Conservation (phyloP, 2,797 vertebrate species). For the Thunnus albacares region DNA sequence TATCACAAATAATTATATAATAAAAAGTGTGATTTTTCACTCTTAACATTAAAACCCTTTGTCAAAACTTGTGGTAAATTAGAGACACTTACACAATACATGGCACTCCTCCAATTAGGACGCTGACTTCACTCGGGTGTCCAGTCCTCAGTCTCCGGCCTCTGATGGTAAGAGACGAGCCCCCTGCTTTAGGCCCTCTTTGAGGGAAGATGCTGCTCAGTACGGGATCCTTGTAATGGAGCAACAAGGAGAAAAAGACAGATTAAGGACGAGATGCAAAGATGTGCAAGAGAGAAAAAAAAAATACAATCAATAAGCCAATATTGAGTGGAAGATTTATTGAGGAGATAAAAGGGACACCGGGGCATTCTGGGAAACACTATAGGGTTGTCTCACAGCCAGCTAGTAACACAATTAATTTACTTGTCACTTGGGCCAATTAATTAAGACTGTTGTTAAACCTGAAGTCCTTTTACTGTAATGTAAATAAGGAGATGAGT, state of each 20-base stretch:
- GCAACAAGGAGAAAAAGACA: neutral
- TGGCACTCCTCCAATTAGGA: constrained; percentile 91
- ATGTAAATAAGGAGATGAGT: constrained; percentile 38
- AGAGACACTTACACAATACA: constrained; percentile 90
- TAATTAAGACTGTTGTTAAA: constrained; percentile 52
- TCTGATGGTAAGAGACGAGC: constrained; percentile 90
- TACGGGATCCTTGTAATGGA: constrained; percentile 87
- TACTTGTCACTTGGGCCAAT: constrained; percentile 52
- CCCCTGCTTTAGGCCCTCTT: constrained; percentile 93
- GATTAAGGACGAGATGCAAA: constrained; percentile 6
- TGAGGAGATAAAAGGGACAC: constrained; percentile 57
- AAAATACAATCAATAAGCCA: constrained; percentile 53
- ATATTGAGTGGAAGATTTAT: constrained; percentile 57
- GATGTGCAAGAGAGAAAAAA: constrained; percentile 13
- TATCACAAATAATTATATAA: too few relatives aligned
- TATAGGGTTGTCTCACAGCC: constrained; percentile 28
- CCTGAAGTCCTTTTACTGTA: constrained; percentile 24
- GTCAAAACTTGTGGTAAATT: neutral
- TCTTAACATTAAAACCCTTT: neutral
- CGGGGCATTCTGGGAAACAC: constrained; percentile 60
- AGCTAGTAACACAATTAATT: constrained; percentile 49
- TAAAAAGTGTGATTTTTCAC: neutral
- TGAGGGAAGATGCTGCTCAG: constrained; percentile 90
- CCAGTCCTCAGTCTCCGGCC: constrained; percentile 92
- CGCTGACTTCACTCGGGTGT: constrained; percentile 88